phyloP scores from a whole-genome alignment of 2,888 invertebrate species.

The Scrobipalpa costella region DNA sequence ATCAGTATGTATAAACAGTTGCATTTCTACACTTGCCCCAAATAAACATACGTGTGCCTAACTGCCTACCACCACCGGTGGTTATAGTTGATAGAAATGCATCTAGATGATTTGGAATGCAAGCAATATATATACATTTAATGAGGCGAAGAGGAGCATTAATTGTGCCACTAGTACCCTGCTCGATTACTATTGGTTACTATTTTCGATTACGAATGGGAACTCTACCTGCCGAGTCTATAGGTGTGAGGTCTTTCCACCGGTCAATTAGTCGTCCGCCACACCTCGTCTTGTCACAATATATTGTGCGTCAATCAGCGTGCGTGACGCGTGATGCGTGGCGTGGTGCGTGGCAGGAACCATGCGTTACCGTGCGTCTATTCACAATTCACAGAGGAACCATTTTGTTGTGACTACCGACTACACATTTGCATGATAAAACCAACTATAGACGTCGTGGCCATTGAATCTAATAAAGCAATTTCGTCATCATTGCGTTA shows the following conservation, averaged over 20 bases:
- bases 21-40: no score
- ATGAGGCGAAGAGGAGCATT: no score
- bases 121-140: no score
- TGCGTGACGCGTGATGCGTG: slow-evolving; percentile 41
- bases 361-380: slow-evolving; percentile 48
- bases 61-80: no score
- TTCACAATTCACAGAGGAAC: slow-evolving; percentile 30
- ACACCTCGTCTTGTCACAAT: slow-evolving; percentile 69
- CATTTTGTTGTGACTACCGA: slow-evolving; percentile 27
- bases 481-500: slow-evolving; percentile 7
- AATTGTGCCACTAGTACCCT: no score
- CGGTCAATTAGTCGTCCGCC: slow-evolving; percentile 39
- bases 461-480: slow-evolving; percentile 4
- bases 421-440: slow-evolving; percentile 20
- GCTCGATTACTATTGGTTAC: not conserved
- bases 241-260: not conserved
- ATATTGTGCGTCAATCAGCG: slow-evolving; percentile 72
- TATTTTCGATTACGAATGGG: not conserved
- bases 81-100: no score
- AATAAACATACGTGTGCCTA: no score
- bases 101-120: no score
- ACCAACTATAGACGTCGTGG: slow-evolving; percentile 24
- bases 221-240: not conserved
- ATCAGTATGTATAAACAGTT: no score
- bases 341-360: slow-evolving; percentile 45